phyloP scores from a whole-genome alignment of 2,888 invertebrate species.

The Lithophane socia region DNA sequence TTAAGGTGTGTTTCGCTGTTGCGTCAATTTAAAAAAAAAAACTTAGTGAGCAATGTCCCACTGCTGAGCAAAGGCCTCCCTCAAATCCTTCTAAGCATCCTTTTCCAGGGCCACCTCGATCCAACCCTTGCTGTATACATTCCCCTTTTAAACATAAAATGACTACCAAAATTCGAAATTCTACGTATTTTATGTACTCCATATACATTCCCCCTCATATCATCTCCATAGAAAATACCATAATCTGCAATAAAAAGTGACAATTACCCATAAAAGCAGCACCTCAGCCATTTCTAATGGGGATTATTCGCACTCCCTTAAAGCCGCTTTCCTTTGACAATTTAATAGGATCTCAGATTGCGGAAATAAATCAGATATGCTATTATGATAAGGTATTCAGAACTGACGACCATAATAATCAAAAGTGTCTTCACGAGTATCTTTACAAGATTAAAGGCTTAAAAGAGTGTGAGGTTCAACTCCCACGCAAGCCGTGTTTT shows the following conservation, averaged over 20 bases:
- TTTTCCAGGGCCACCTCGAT: too few species aligned
- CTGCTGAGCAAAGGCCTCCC: too few species aligned
- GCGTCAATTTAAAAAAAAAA: too few species aligned
- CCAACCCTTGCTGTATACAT: too few species aligned
- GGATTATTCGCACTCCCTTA: constrained; percentile 57
- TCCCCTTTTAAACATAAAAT: not conserved
- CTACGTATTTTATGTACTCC: constrained; percentile 1
- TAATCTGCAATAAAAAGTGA: constrained; percentile 57
- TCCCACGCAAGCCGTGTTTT: not conserved
- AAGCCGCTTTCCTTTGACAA: constrained; percentile 47
- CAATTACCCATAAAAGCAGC: constrained; percentile 60
- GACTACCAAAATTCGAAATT: constrained; percentile 23
- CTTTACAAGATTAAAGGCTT: not conserved
- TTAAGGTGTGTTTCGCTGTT: constrained; percentile 23
- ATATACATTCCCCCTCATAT: constrained; percentile 28
- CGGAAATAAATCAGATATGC: constrained; percentile 46
- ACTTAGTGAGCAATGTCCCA: too few species aligned
- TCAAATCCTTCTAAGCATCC: too few species aligned
- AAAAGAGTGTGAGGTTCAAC: not conserved
- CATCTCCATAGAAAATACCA: constrained; percentile 48
- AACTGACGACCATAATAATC: constrained; percentile 10
- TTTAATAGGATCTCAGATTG: constrained; percentile 46
- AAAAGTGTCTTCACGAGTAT: not conserved
- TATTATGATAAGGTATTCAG: constrained; percentile 24
- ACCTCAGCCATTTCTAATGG: constrained; percentile 49